Percentiles rank a stretch among this genome's conserved stretches.
phyloP scores from a whole-genome alignment of 2,888 invertebrate genomes.

The Monochamus alternatus region DNA sequence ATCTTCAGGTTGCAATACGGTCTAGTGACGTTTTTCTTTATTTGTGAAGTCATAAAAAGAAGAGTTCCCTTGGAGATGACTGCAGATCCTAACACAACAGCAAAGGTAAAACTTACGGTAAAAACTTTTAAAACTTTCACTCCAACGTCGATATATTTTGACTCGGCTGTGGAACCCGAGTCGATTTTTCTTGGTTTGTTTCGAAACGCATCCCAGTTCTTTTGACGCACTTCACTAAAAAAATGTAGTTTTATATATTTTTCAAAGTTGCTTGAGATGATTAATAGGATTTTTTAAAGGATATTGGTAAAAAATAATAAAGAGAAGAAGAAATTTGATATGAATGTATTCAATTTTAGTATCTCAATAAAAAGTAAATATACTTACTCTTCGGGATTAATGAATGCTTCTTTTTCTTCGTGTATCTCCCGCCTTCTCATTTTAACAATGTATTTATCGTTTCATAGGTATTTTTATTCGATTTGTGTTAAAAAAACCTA shows the following conservation, averaged over 20 bases:
- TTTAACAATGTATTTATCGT: not conserved
- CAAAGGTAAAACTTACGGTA: constrained; percentile 80
- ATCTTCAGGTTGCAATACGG: constrained; percentile 75
- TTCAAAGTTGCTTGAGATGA: too few relatives aligned
- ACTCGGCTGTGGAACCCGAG: constrained; percentile 79
- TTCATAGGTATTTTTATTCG: not conserved
- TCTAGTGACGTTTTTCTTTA: constrained; percentile 74
- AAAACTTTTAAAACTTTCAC: constrained; percentile 79
- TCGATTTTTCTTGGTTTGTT: constrained; percentile 80
- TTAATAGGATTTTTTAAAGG: too few relatives aligned
- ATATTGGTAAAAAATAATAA: too few relatives aligned
- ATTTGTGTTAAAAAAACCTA: not conserved
- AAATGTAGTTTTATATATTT: not conserved
- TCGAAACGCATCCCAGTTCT: constrained; percentile 84
- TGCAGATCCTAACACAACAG: constrained; percentile 78
- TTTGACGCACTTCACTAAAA: constrained; percentile 54
- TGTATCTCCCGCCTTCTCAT: constrained; percentile 30
- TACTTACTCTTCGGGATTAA: constrained; percentile 22
- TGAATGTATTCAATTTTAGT: not conserved
- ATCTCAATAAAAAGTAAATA: not conserved
- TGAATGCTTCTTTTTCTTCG: constrained; percentile 17
- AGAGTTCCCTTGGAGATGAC: constrained; percentile 83
- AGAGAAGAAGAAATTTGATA: not conserved
- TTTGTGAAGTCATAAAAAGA: constrained; percentile 82
- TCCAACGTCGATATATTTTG: constrained; percentile 76